phyloP scores from a whole-genome alignment of 2,113 vertebrate genomes.

The Gulo gulo region DNA sequence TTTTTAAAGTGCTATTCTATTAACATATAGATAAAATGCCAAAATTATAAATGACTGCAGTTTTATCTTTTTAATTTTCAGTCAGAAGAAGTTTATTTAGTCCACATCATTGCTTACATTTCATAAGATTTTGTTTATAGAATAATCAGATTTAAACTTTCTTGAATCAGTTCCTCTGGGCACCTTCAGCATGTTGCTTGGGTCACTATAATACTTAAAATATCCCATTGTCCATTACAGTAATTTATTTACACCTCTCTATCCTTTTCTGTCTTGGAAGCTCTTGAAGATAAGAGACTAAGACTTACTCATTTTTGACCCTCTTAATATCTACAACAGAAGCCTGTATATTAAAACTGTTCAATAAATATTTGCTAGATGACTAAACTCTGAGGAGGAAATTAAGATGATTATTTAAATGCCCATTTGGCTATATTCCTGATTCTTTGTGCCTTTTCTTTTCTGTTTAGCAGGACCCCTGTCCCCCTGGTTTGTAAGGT shows the following conservation, averaged over 20 bases:
- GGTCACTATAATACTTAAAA: background rate
- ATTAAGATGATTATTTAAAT: constrained; percentile 23
- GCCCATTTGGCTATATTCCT: background rate
- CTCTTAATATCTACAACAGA: background rate
- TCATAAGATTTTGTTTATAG: constrained; percentile 41
- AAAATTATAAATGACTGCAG: constrained; percentile 23
- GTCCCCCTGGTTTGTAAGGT: background rate
- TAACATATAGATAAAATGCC: constrained; percentile 59
- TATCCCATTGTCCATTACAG: background rate
- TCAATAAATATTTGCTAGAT: constrained; percentile 19
- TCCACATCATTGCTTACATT: constrained; percentile 13
- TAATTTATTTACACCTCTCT: background rate
- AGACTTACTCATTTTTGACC: background rate
- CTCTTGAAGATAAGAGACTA: background rate
- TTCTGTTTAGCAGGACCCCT: background rate
- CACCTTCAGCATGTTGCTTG: background rate
- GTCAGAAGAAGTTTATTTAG: constrained; percentile 53
- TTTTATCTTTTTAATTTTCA: constrained; percentile 56
- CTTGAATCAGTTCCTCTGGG: background rate
- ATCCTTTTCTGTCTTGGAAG: background rate
- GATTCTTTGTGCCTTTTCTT: background rate
- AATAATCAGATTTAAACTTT: constrained; percentile 12
- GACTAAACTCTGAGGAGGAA: background rate
- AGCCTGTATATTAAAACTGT: background rate
- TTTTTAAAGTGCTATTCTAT: background rate